Evolutionary conservation across 1,140 invertebrate genomes (phyloP).

Genomic region (Cydia fagiglandana): DNA sequence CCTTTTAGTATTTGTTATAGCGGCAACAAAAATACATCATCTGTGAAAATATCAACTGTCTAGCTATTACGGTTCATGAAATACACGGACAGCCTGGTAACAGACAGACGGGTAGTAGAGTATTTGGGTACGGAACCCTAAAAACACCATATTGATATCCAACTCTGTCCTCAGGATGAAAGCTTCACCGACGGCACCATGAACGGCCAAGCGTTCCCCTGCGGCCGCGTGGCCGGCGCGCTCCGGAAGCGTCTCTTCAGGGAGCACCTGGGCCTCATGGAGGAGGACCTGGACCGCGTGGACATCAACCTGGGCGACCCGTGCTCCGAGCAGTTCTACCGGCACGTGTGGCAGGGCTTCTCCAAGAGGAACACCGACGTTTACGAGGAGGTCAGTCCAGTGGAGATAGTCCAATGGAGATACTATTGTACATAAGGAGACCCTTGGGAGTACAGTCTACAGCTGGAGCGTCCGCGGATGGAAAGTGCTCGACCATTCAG

Average conservation of each 20-base stretch:
- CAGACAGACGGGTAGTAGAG: no score
- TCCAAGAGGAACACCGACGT: constrained; percentile 91
- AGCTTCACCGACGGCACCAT: constrained; percentile 89
- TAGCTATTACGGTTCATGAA: no score
- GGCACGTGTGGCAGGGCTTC: constrained; percentile 87
- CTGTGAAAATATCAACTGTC: no score
- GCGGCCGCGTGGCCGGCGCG: constrained; percentile 91
- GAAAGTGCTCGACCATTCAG: no score
- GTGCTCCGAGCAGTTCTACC: constrained; percentile 88
- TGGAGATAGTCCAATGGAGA: no score
- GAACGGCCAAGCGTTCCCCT: constrained; percentile 88
- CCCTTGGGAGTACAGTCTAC: not conserved
- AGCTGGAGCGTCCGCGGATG: not conserved
- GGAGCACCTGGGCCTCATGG: constrained; percentile 90
- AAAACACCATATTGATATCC: no score
- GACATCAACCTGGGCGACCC: constrained; percentile 86
- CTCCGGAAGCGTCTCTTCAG: constrained; percentile 92
- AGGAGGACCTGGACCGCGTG: constrained; percentile 69
- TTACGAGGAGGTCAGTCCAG: constrained; percentile 84
- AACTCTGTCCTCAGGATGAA: constrained; percentile 82
- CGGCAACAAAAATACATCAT: no score
- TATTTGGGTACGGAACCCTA: no score
- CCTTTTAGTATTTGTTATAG: no score
- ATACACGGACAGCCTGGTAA: no score
- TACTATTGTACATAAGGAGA: not conserved